These are phyloP conservation scores for Macquaria ambigua DNA, from an alignment of 2,113 vertebrate genomes.

Conservation along the genomic window DNA sequence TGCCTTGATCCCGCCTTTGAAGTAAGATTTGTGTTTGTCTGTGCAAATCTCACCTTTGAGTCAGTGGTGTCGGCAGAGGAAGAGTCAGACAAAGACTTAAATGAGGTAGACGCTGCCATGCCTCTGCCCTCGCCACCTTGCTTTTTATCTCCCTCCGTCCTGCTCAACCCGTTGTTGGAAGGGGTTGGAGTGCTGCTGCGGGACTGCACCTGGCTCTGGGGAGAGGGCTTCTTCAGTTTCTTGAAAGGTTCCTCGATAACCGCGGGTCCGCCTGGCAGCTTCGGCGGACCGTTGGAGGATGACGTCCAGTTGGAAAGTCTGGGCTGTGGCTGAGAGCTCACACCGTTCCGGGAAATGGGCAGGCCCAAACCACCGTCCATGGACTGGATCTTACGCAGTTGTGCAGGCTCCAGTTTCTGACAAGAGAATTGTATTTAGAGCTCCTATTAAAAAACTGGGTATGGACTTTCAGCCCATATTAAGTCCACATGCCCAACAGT, in stretches of 20 bases:
- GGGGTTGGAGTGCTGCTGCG: slow-evolving; percentile 74
- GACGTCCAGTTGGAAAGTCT: slow-evolving; percentile 79
- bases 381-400: slow-evolving; percentile 81
- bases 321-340: slow-evolving; percentile 73
- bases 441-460: not conserved
- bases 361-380: slow-evolving; percentile 89
- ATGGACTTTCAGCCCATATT: not conserved
- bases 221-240: slow-evolving; percentile 86
- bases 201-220: slow-evolving; percentile 72
- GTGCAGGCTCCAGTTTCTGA: slow-evolving; percentile 85
- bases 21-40: not conserved
- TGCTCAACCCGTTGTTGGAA: slow-evolving; percentile 61
- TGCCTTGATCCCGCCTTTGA: not conserved
- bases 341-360: slow-evolving; percentile 74
- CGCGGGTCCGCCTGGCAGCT: slow-evolving; percentile 57
- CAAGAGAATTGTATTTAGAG: not conserved
- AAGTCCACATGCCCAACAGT: not conserved
- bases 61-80: slow-evolving; percentile 79
- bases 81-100: slow-evolving; percentile 81
- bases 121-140: slow-evolving; percentile 79
- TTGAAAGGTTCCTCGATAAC: slow-evolving; percentile 82
- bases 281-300: slow-evolving; percentile 67
- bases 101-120: slow-evolving; percentile 85
- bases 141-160: slow-evolving; percentile 69
- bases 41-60: slow-evolving; percentile 75